Evolutionary conservation across 2,797 vertebrate species (phyloP).

Genomic region (Thripadectes ignobilis): DNA sequence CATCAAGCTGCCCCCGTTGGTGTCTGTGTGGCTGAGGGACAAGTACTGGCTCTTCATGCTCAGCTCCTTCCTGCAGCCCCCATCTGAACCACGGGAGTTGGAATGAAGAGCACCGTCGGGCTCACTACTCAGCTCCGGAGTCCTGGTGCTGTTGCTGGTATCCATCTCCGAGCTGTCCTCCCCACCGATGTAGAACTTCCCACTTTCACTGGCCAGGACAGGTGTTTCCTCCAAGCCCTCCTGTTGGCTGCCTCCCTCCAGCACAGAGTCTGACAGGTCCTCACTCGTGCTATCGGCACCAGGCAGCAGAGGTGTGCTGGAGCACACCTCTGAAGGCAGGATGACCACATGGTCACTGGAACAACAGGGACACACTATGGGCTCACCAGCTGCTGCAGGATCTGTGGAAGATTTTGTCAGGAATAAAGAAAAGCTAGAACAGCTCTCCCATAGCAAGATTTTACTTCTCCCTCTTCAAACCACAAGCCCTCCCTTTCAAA

Average conservation of each 20-base stretch:
- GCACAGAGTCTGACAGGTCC: constrained; percentile 42
- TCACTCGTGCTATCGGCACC: neutral
- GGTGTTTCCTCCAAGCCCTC: constrained; percentile 5
- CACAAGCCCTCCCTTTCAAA: neutral
- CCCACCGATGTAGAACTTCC: constrained; percentile 46
- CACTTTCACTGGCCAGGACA: neutral
- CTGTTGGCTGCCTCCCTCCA: constrained; percentile 45
- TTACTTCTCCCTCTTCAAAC: neutral
- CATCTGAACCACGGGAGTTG: neutral
- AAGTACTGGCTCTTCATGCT: neutral
- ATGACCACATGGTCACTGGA: constrained; percentile 90
- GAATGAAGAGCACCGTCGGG: neutral
- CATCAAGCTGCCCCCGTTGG: constrained; percentile 7
- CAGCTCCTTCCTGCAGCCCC: neutral
- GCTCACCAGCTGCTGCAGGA: neutral
- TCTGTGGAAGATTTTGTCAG: neutral
- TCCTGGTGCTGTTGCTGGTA: constrained; percentile 37
- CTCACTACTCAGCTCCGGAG: neutral
- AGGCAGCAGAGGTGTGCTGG: neutral
- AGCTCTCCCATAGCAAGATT: neutral
- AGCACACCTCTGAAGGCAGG: constrained; percentile 63
- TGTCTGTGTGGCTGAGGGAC: constrained; percentile 35
- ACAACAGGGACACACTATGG: constrained; percentile 82
- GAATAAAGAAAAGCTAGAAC: neutral
- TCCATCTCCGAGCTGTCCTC: constrained; percentile 43